A percentile compares a stretch with the other conserved stretches of the same genome.
phyloP scores from a whole-genome alignment of 1,140 invertebrate species.

The Hesperophylax magnus region DNA sequence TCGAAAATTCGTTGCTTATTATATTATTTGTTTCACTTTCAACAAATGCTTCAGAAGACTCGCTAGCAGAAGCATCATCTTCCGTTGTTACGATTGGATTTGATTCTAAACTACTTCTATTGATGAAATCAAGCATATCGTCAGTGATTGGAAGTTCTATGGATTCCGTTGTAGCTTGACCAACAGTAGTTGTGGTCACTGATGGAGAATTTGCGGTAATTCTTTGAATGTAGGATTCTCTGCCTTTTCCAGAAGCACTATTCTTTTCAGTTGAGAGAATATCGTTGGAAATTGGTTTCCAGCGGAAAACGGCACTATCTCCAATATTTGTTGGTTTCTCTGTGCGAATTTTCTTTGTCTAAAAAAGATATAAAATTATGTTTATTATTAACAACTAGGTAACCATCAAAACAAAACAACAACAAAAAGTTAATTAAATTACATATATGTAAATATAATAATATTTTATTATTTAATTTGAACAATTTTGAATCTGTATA shows the following conservation, averaged over 20 bases:
- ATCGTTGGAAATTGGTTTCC: conserved; percentile 68
- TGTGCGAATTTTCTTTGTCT: conserved; percentile 70
- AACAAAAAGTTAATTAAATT: too few species aligned
- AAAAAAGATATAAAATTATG: conserved; percentile 53
- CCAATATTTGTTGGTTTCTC: conserved; percentile 66
- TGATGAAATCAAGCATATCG: neutral
- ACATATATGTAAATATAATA: too few species aligned
- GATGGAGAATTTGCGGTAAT: conserved; percentile 61
- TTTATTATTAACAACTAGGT: too few species aligned
- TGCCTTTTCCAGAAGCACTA: conserved; percentile 59
- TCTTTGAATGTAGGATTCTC: conserved; percentile 67
- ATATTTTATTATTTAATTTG: too few species aligned
- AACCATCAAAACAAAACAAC: too few species aligned
- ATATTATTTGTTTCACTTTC: conserved; percentile 14
- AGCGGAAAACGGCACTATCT: conserved; percentile 66
- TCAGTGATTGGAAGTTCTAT: conserved; percentile 14
- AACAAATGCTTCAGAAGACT: neutral
- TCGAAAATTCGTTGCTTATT: neutral
- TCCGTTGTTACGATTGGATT: neutral
- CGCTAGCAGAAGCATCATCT: neutral
- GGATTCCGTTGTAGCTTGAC: conserved; percentile 50
- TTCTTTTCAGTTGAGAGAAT: conserved; percentile 44
- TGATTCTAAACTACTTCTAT: conserved; percentile 8
- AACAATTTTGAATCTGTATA: too few species aligned
- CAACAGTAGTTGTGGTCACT: conserved; percentile 53